phyloP scores from a whole-genome alignment of 2,888 invertebrate species.

The Andrena trimmerana region DNA sequence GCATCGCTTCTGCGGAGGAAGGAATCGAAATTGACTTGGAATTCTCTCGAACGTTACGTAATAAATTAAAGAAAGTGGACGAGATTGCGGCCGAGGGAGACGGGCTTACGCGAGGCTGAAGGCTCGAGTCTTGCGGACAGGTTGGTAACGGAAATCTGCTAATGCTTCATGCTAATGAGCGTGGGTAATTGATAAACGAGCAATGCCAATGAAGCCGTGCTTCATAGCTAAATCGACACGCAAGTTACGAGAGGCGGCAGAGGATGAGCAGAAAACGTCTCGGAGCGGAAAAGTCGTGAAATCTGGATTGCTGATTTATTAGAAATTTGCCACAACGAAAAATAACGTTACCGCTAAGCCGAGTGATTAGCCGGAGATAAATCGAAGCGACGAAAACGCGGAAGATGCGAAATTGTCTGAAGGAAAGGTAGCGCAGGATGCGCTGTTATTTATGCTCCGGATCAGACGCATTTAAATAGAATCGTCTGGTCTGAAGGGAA shows the following conservation, averaged over 20 bases:
- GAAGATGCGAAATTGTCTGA: slow-evolving; percentile 3
- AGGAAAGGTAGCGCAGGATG: slow-evolving; percentile 29
- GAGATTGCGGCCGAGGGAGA: neutral
- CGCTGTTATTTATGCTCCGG: slow-evolving; percentile 25
- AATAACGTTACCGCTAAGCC: neutral
- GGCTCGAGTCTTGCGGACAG: neutral
- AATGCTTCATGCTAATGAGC: neutral
- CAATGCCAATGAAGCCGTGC: neutral
- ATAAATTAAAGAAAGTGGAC: slow-evolving; percentile 3
- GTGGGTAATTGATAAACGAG: neutral
- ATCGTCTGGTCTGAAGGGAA: slow-evolving; percentile 2
- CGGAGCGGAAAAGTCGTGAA: neutral
- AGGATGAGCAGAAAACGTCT: neutral
- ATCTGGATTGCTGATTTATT: neutral
- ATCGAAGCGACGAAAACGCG: neutral
- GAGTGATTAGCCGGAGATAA: neutral
- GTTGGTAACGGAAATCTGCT: neutral
- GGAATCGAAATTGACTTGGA: neutral
- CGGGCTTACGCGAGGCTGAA: neutral
- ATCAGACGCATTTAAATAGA: slow-evolving; percentile 25
- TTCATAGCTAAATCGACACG: neutral
- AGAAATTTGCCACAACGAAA: neutral
- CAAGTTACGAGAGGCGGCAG: neutral
- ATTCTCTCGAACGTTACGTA: neutral
- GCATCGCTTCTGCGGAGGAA: neutral